Base-by-base conservation (phyloP, 2,888 invertebrate species). In the Tenthredo scrophulariae region DNA sequence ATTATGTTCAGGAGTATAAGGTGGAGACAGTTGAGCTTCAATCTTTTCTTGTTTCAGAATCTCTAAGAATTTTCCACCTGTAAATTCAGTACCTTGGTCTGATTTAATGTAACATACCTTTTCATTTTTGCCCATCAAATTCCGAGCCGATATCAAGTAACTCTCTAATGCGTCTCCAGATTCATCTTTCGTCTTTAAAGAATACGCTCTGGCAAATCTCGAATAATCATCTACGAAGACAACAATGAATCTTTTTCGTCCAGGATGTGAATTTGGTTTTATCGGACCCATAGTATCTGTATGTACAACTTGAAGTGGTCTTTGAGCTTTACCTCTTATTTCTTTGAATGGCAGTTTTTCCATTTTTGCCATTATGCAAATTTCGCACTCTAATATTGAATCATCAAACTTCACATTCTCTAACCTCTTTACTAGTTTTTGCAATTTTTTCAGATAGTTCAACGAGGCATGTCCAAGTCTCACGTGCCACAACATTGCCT, bases 391-490 rank as follows among this genome's bases (percentile, higher is more conserved):
- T 85, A 54, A 84, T 15, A 89, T 89, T 18, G 86, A 70, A 13
- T 89, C 88, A 74, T 89, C 87, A 83, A 89, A 90, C 26, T 86
- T 88, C 67, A 88, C 86, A 43, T 88, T 50, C 62, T 88, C 54
- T 74, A 88, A 72, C 3, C 10, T 83, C 29, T 86, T 85, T 15
- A 87, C 85, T 77, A 85, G 86, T 74, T 88, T 88, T 75, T 89
- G 86, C 33, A 89, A 46, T 65, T 67, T 84, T 85, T 88, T 89
- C 43, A 89, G 37, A 79, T 88, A 88, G 9, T 85, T 87, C 5
- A 89, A 33, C 1, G 88, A 89, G 33, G 88, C 88, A 58, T 84
- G 84, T 7, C 84, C 84, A 6, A 84, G 70, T 37, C 62, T 74
- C 1, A 46, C 54, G 22, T 84, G 84, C 84, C 84, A 84, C n/a